Percentiles rank a stretch among this genome's conserved stretches.
Evolutionary conservation across 1,140 invertebrate species (phyloP).

Genomic region (Ladona fulva): DNA sequence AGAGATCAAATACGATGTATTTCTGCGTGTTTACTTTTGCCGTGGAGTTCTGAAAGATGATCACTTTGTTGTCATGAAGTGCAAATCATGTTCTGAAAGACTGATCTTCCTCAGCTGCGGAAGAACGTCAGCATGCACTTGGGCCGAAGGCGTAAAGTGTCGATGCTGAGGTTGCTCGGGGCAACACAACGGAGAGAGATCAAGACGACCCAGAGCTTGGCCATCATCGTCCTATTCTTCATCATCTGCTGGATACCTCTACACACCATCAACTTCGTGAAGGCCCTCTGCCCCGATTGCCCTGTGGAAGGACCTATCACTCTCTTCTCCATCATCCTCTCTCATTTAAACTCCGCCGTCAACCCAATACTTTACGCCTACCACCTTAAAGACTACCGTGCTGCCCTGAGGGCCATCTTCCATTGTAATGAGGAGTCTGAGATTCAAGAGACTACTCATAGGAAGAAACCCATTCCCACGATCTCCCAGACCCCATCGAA

Average conservation of each 20-base stretch:
- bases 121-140: constrained; percentile 50
- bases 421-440: too few species aligned
- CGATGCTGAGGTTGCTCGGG: constrained; percentile 66
- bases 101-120: constrained; percentile 36
- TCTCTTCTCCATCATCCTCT: constrained; percentile 75
- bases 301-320: constrained; percentile 57
- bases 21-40: too few species aligned
- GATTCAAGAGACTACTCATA: too few species aligned
- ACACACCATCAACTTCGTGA: constrained; percentile 84
- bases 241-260: constrained; percentile 87
- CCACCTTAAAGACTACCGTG: constrained; percentile 74
- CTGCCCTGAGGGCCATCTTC: constrained; percentile 41
- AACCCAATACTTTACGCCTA: constrained; percentile 85
- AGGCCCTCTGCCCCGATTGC: constrained; percentile 64
- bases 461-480: too few species aligned
- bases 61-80: too few species aligned
- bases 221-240: constrained; percentile 84
- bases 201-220: constrained; percentile 82
- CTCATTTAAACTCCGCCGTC: constrained; percentile 79
- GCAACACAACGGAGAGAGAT: constrained; percentile 76
- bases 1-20: too few species aligned
- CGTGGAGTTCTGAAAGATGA: too few species aligned
- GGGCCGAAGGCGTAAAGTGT: constrained; percentile 35
- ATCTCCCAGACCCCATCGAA: too few species aligned
- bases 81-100: too few species aligned